Conservation (phyloP, 2,113 vertebrate species). For the Megaceryle torquata region DNA sequence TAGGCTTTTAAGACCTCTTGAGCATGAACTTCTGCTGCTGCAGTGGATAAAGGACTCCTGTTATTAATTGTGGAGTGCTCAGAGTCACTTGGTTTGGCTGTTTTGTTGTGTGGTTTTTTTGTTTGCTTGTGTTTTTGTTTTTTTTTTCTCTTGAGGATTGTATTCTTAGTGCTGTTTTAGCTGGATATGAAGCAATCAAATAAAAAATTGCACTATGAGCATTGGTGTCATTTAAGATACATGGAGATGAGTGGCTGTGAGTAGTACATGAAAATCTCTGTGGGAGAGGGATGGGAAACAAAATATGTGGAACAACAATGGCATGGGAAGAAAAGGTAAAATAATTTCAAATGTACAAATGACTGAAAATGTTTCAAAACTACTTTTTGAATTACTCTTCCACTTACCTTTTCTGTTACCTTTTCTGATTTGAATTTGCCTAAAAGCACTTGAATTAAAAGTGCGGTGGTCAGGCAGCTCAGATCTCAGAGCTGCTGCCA, state of each 20-base stretch:
- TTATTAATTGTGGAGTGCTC: not conserved
- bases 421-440: not conserved
- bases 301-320: not conserved
- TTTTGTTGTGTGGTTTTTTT: not conserved
- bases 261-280: not conserved
- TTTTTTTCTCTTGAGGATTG: not conserved
- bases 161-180: not conserved
- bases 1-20: not conserved
- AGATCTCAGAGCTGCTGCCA: not conserved
- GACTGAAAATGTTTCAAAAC: not conserved
- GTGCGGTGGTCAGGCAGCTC: not conserved
- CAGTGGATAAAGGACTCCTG: not conserved
- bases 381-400: not conserved
- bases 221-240: not conserved
- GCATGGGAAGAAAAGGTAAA: slow-evolving; percentile 1
- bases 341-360: not conserved
- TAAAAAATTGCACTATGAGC: not conserved
- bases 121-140: no score
- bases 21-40: not conserved
- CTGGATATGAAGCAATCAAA: not conserved
- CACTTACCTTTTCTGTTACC: not conserved
- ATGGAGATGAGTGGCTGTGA: not conserved
- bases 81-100: not conserved
- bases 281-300: not conserved
- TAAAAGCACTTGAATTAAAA: not conserved